Conservation (phyloP, 2,888 invertebrate genomes). For the Sclerodermus sp. region DNA sequence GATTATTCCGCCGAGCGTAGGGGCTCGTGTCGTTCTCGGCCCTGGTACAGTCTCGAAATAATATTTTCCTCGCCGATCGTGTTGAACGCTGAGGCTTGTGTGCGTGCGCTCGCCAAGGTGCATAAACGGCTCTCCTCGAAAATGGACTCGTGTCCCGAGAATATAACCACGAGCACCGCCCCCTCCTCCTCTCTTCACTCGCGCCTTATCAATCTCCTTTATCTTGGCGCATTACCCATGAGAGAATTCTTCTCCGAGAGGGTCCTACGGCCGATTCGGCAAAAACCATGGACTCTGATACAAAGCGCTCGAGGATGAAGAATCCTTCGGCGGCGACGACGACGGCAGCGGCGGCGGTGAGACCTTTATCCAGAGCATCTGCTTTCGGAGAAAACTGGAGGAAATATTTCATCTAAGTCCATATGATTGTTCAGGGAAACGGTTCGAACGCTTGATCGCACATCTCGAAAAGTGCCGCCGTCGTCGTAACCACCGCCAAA, state of each 20-base stretch:
- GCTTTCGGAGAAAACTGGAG: no score
- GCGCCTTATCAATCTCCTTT: constrained; percentile 25
- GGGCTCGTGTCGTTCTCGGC: constrained; percentile 6
- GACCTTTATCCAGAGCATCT: constrained; percentile 17
- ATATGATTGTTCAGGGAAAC: no score
- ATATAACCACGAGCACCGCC: not conserved
- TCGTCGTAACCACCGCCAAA: no score
- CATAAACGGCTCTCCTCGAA: constrained; percentile 15
- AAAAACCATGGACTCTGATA: no score
- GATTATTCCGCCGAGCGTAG: constrained; percentile 29
- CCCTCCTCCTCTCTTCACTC: not conserved
- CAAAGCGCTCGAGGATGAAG: no score
- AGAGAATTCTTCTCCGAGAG: no score
- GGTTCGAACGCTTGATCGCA: no score
- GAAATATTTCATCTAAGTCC: no score
- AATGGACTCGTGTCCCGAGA: not conserved
- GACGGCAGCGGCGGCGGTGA: constrained; percentile 6
- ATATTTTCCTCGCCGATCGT: constrained; percentile 31
- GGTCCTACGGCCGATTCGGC: no score
- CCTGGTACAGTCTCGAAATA: constrained; percentile 25
- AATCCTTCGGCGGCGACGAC: no score
- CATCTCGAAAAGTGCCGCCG: no score
- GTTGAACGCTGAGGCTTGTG: not conserved
- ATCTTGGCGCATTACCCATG: no score
- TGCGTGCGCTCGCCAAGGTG: constrained; percentile 14